Base-by-base conservation (phyloP, 2,888 invertebrate genomes). In the Agrotis clavis region DNA sequence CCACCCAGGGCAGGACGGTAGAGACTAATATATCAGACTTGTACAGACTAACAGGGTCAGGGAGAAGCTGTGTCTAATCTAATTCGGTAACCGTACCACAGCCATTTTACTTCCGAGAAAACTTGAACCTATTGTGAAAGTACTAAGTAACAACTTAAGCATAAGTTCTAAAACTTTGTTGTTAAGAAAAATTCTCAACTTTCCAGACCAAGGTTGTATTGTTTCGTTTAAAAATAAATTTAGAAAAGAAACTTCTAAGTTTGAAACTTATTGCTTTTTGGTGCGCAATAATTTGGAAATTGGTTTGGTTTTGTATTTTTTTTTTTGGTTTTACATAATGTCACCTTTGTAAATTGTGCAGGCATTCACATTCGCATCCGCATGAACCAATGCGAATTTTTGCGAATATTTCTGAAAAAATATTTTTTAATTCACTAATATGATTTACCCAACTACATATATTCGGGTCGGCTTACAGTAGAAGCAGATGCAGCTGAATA, bases 91-190 rank as follows among this genome's bases (percentile, higher is more conserved):
- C n/a, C 51, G 13, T 4, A 41, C 13, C 35, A 57, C 51, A 47
- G 14, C 14, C 0, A 19, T 18, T 48, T 41, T 18, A 35, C 19
- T 41, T 41, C 19, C 25, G 16, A 80, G 57, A 51, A 79, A 80
- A 21, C 74, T 63, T 62, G 19, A 81, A 75, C 47, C 50, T 74
- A 74, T 60, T 79, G 48, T 59, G 25, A 35, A 79, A 80, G 74
- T 74, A 48, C 62, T 79, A 35, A 73, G 74, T 53, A 80, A 47
- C 41, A 74, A 45, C 53, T 59, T 53, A 63, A 11, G 51, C 19
- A 25, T 21, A 64, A 74, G 45, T 80, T 74, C 11, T 21, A 5
- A 50, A 79, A 79, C 48, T 80, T 75, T 54, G 41, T 65, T 65
- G 5, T 59, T 59, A 80, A 19, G 57, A 57, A 80, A 81, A 74